A percentile compares a stretch with the other conserved stretches of the same genome.
Evolutionary conservation across 2,113 vertebrate genomes (phyloP).

Genomic region (Ochotona curzoniae): DNA sequence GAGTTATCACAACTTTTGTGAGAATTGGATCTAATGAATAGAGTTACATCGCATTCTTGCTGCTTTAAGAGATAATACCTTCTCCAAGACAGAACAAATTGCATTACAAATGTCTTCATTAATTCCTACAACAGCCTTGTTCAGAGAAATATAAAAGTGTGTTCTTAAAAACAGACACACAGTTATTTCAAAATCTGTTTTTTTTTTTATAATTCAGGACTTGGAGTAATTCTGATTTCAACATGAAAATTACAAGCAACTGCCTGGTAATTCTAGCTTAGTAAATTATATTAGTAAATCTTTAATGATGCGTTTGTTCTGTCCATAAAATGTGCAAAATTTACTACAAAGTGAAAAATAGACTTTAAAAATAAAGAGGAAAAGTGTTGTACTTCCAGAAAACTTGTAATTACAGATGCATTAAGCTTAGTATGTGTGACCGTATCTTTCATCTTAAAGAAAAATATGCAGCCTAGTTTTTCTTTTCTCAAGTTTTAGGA

Average conservation of each 20-base stretch:
- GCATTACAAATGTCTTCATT: constrained; percentile 63
- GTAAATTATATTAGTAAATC: neutral
- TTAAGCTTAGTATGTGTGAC: neutral
- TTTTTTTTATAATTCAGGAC: neutral
- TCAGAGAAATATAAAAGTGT: constrained; percentile 53
- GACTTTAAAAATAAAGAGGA: constrained; percentile 5
- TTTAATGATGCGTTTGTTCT: neutral
- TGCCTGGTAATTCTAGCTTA: neutral
- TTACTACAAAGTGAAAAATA: constrained; percentile 45
- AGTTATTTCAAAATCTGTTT: constrained; percentile 50
- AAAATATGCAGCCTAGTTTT: neutral
- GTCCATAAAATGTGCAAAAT: constrained; percentile 8
- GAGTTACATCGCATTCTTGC: constrained; percentile 66
- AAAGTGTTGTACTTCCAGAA: constrained; percentile 33
- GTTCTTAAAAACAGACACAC: constrained; percentile 40
- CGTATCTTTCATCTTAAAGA: neutral
- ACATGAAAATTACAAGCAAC: constrained; percentile 8
- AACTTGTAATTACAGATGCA: constrained; percentile 14
- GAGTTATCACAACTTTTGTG: constrained; percentile 65
- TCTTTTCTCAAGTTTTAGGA: neutral
- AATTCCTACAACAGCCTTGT: constrained; percentile 60
- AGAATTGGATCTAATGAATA: constrained; percentile 63
- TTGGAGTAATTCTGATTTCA: constrained; percentile 18
- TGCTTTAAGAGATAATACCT: constrained; percentile 64
- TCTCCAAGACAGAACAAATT: constrained; percentile 64